Conservation (phyloP, 2,113 vertebrate genomes). For the Scopus umbretta region DNA sequence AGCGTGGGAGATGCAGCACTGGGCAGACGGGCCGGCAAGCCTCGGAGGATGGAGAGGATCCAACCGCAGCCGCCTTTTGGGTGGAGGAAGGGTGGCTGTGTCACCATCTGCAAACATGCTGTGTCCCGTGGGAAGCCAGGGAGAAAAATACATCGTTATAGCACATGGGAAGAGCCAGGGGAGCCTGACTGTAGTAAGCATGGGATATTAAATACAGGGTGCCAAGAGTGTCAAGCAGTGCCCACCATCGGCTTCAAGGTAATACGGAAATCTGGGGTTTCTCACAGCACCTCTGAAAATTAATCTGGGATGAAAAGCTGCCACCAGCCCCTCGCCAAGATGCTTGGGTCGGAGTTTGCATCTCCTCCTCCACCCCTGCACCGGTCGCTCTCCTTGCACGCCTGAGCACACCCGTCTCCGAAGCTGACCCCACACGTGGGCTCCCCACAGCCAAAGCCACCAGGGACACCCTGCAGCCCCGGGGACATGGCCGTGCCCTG, state of each 20-base stretch:
- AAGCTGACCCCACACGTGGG: fast-evolving
- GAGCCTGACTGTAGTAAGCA: background rate
- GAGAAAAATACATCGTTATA: background rate
- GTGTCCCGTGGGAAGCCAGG: background rate
- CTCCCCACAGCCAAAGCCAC: background rate
- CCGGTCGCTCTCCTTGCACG: too few relatives aligned
- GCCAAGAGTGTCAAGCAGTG: fast-evolving
- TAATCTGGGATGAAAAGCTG: background rate
- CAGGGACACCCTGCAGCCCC: background rate
- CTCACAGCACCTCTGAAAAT: background rate
- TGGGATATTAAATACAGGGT: background rate
- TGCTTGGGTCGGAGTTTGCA: too few relatives aligned
- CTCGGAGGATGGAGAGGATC: background rate
- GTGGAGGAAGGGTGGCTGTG: background rate
- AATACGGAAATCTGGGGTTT: background rate
- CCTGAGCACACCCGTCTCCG: fast-evolving
- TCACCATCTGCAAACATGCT: background rate
- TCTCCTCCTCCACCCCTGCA: background rate
- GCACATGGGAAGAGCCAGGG: background rate
- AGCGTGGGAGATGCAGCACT: background rate
- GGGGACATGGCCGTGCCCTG: background rate
- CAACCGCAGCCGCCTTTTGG: fast-evolving
- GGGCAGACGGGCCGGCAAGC: background rate
- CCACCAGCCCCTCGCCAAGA: background rate
- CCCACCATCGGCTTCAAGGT: background rate